Evolutionary conservation across 2,888 invertebrate genomes (phyloP).

Genomic region (Bhutanitis thaidina): DNA sequence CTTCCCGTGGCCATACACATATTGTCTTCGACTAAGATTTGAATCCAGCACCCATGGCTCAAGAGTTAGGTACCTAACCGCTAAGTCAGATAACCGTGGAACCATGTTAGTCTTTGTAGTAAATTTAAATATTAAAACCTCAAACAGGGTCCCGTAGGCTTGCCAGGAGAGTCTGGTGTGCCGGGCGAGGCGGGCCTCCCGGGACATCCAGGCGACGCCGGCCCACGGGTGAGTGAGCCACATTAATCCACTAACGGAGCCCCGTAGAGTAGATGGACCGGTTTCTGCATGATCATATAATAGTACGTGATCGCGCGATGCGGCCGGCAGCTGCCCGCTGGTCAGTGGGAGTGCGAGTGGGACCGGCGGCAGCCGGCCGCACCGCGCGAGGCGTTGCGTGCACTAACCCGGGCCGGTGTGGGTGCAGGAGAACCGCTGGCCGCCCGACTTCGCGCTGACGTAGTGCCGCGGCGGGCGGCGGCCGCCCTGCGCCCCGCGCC

Average conservation of each 20-base stretch:
- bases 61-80: too few relatives aligned
- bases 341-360: too few relatives aligned
- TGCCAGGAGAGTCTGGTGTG: conserved; percentile 87
- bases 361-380: too few relatives aligned
- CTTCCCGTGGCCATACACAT: too few relatives aligned
- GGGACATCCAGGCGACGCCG: conserved; percentile 85
- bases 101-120: too few relatives aligned
- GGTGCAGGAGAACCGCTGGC: conserved; percentile 70
- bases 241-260: not conserved
- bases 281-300: not conserved
- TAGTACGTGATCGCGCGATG: not conserved
- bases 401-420: conserved; percentile 44
- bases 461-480: conserved; percentile 42
- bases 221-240: conserved; percentile 43
- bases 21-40: too few relatives aligned
- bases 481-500: conserved; percentile 19
- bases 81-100: too few relatives aligned
- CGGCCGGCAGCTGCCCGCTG: too few relatives aligned
- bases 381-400: conserved; percentile 21
- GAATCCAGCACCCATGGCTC: too few relatives aligned
- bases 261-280: conserved; percentile 8
- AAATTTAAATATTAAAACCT: not conserved
- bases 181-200: conserved; percentile 86
- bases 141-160: conserved; percentile 88
- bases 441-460: conserved; percentile 71